Evolutionary conservation across 2,797 vertebrate genomes (phyloP).

Genomic region (Siniperca undulata): DNA sequence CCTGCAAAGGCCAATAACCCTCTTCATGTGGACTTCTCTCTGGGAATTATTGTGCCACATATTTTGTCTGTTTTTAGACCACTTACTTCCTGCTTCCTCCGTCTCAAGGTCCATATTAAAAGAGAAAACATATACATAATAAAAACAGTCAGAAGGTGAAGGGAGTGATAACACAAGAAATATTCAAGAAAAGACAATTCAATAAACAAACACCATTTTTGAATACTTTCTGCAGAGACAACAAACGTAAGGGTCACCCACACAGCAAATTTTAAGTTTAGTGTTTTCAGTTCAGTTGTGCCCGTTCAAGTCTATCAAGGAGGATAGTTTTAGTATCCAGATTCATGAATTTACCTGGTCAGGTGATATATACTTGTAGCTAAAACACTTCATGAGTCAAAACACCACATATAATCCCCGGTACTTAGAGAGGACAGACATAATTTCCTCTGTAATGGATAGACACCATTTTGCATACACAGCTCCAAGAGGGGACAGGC

Average conservation of each 20-base stretch:
- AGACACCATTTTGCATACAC: conserved; percentile 57
- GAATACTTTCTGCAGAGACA: neutral
- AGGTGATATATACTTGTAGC: conserved; percentile 24
- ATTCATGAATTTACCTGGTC: conserved; percentile 3
- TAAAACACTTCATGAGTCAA: conserved; percentile 28
- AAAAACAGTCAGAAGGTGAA: neutral
- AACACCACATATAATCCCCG: conserved; percentile 25
- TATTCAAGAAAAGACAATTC: neutral
- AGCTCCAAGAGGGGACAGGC: conserved; percentile 35
- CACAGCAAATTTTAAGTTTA: neutral
- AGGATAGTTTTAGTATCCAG: neutral
- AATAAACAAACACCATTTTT: neutral
- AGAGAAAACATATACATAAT: neutral
- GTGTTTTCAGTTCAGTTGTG: neutral
- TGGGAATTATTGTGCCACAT: neutral
- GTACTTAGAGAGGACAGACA: conserved; percentile 35
- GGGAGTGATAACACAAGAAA: no score
- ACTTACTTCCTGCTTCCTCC: neutral
- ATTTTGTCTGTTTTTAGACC: neutral
- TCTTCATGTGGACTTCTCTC: neutral
- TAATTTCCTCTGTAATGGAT: conserved; percentile 46
- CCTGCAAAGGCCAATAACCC: neutral
- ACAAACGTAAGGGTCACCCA: neutral
- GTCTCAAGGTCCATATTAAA: neutral
- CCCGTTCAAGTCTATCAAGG: neutral